These are phyloP conservation scores for Steinernema feltiae DNA, from an alignment of 1,140 invertebrate species.

Conservation along the genomic window DNA sequence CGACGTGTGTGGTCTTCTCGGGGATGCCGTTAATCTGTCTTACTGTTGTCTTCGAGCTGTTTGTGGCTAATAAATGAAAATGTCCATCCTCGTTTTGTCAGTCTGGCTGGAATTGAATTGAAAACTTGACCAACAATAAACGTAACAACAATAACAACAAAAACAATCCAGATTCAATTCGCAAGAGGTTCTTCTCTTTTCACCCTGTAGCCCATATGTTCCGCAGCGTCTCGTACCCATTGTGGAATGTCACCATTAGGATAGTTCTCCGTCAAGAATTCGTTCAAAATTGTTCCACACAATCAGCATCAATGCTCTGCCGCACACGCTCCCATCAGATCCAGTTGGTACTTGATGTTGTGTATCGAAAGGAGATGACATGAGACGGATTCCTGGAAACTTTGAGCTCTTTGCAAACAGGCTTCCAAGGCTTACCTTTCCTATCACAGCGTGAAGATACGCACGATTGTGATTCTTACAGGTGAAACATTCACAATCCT, in stretches of 20 bases:
- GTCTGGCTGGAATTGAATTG: too few relatives aligned
- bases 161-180: neutral
- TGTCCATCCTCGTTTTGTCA: too few relatives aligned
- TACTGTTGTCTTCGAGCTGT: too few relatives aligned
- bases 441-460: too few relatives aligned
- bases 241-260: slow-evolving; percentile 35
- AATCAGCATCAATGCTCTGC: slow-evolving; percentile 30
- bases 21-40: too few relatives aligned
- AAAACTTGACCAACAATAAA: neutral
- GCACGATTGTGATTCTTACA: too few relatives aligned
- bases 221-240: slow-evolving; percentile 47
- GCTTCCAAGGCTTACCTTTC: too few relatives aligned
- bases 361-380: slow-evolving; percentile 86
- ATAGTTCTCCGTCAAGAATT: slow-evolving; percentile 43
- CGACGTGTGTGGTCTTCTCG: too few relatives aligned
- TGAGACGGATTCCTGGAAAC: slow-evolving; percentile 74
- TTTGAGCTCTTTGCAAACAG: too few relatives aligned
- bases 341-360: slow-evolving; percentile 78
- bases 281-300: slow-evolving; percentile 40
- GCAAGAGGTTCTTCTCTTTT: neutral
- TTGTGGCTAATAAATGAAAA: too few relatives aligned
- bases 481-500: too few relatives aligned
- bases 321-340: slow-evolving; percentile 48
- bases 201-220: slow-evolving; percentile 43
- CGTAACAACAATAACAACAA: neutral